Base-by-base conservation (phyloP, 2,113 vertebrate species). In the Triplophysa dalaica region DNA sequence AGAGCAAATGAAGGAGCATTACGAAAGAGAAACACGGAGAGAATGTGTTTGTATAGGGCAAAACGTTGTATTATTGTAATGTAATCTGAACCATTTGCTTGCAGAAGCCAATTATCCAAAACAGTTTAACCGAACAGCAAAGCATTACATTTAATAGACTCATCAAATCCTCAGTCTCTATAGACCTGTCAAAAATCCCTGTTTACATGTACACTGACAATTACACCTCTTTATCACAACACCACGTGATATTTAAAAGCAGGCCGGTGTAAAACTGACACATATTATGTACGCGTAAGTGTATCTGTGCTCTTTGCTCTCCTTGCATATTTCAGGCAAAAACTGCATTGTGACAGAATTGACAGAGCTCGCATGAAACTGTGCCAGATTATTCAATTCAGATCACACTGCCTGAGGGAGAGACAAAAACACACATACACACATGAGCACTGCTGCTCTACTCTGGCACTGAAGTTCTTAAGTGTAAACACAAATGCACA, bases 21-120 rank as follows among this genome's bases (percentile, higher is more conserved):
- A 26, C 8, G 22, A 50, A 41, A 29, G 38, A 56, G 60, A 38
- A 1, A 29, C 29, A 61, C 12, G 58, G 64, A 63, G 67, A 63
- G 41, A 58, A 9, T 17, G 41, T 0, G 22, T 22, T 24, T 70
- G 45, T 48, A 13, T 22, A 22, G 24, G 63, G 48, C 75, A 73
- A 62, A 19, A 29, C 65, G 64, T 65, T 13, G 74, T 64, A 67
- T 72, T 65, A 77, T 50, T 78, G 24, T 52, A 75, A 43, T 65
- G 60, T 67, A 72, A 83, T 83, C 70, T 80, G 70, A 72, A 45
- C 75, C 67, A 66, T 75, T 83, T 68, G 41, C 60, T 75, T 76
- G 58, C 73, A 66, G 60, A 70, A 75, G 67, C 66, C 79, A 84
- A 84, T 84, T 70, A 81, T 79, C 74, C 74, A 54, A 50, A 84